Evolutionary conservation across 2,113 vertebrate species (phyloP).

Genomic region (Lutjanus erythropterus): DNA sequence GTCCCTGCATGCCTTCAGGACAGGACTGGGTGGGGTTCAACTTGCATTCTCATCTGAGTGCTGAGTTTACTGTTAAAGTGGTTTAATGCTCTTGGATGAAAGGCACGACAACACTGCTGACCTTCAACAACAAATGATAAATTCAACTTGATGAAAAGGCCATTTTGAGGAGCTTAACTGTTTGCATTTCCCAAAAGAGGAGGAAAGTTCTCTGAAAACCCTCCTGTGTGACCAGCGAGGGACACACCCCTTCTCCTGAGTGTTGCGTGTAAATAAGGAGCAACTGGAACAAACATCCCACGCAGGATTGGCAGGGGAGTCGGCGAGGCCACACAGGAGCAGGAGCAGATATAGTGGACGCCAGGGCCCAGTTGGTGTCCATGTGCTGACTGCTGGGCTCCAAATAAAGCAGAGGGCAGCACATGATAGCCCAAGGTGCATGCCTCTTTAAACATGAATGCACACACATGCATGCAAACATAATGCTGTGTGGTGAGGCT

Average conservation of each 20-base stretch:
- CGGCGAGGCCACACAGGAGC: slow-evolving; percentile 34
- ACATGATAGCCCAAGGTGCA: slow-evolving; percentile 68
- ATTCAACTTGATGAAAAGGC: not conserved
- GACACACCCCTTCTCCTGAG: slow-evolving; percentile 37
- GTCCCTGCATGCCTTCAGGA: not conserved
- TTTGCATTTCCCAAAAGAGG: slow-evolving; percentile 3
- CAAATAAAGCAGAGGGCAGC: slow-evolving; percentile 75
- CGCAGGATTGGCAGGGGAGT: not conserved
- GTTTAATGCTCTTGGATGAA: not conserved
- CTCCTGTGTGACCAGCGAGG: not conserved
- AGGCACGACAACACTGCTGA: not conserved
- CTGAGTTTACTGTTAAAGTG: not conserved
- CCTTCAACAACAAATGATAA: not conserved
- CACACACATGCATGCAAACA: slow-evolving; percentile 13
- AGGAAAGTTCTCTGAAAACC: slow-evolving; percentile 20
- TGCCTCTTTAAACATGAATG: slow-evolving; percentile 43
- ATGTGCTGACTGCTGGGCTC: slow-evolving; percentile 55
- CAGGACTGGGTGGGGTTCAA: not conserved
- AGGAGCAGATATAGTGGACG: slow-evolving; percentile 35
- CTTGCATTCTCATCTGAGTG: not conserved
- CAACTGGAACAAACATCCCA: slow-evolving; percentile 56
- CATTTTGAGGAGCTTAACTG: not conserved
- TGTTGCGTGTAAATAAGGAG: slow-evolving; percentile 37
- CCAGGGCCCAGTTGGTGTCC: slow-evolving; percentile 67
- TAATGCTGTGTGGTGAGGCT: not conserved